phyloP scores from a whole-genome alignment of 2,113 vertebrate genomes.

The Barnardius zonarius region DNA sequence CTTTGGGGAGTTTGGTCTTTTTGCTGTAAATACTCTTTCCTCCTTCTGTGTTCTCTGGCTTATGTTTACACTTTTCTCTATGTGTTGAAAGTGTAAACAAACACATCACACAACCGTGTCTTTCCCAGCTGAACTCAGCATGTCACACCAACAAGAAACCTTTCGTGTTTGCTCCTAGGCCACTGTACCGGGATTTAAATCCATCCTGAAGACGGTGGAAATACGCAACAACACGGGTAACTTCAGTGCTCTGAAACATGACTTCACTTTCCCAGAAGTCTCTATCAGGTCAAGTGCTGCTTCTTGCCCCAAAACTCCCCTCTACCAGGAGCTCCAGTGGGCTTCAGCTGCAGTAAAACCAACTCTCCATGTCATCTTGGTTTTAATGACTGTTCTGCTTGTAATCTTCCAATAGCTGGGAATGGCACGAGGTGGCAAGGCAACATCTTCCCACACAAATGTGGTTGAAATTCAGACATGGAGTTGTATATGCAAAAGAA shows the following conservation, averaged over 20 bases:
- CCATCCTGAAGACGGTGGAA: slow-evolving; percentile 63
- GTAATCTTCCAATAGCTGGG: slow-evolving; percentile 32
- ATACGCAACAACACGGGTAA: slow-evolving; percentile 53
- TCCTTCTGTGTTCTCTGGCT: neutral
- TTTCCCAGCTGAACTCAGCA: neutral
- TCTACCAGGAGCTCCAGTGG: slow-evolving; percentile 14
- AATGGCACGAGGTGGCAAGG: neutral
- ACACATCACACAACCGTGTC: no score
- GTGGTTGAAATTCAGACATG: neutral
- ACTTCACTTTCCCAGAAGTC: slow-evolving; percentile 66
- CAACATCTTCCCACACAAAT: neutral
- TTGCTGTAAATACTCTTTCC: accelerated
- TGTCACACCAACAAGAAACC: neutral
- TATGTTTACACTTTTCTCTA: neutral
- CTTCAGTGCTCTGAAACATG: slow-evolving; percentile 70
- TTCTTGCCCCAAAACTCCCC: slow-evolving; percentile 58
- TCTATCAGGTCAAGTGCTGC: neutral
- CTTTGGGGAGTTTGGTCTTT: neutral
- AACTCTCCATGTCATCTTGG: neutral
- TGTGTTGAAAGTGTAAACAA: accelerated
- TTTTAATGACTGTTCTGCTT: slow-evolving; percentile 14
- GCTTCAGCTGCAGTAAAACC: slow-evolving; percentile 62
- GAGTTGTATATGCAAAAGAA: neutral
- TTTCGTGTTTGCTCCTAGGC: slow-evolving; percentile 68
- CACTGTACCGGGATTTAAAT: slow-evolving; percentile 59